Evolutionary conservation across 2,888 invertebrate species (phyloP).

Genomic region (Hydriomena furcata): DNA sequence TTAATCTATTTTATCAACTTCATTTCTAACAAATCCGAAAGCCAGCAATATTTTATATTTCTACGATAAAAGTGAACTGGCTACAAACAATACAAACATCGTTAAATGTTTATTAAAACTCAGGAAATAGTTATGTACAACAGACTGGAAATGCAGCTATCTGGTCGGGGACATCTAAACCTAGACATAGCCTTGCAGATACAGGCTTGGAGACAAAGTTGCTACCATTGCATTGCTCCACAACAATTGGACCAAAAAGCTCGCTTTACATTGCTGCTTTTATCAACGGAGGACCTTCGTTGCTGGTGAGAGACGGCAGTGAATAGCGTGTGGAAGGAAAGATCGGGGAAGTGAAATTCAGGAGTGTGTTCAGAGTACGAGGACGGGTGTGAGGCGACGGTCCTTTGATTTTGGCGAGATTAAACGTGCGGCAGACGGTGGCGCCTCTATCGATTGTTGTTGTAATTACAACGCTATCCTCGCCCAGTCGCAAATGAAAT

Average conservation of each 20-base stretch:
- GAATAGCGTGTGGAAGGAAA: constrained; percentile 35
- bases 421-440: constrained; percentile 84
- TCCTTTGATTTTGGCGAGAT: constrained; percentile 82
- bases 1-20: no score
- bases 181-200: constrained; percentile 72
- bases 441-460: constrained; percentile 84
- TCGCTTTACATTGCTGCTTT: constrained; percentile 47
- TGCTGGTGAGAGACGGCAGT: constrained; percentile 40
- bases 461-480: constrained; percentile 83
- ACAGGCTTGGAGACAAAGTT: constrained; percentile 77
- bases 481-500: constrained; percentile 84
- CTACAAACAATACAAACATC: constrained; percentile 49
- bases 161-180: constrained; percentile 72
- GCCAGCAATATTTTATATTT: neutral
- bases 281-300: neutral
- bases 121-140: constrained; percentile 67
- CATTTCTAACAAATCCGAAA: no score
- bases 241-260: constrained; percentile 45
- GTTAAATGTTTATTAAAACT: constrained; percentile 73
- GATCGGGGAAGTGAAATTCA: constrained; percentile 23
- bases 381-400: constrained; percentile 77
- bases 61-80: no score
- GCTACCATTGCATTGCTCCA: constrained; percentile 54
- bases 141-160: constrained; percentile 78
- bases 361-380: constrained; percentile 55